A percentile compares a stretch with the other conserved stretches of the same genome.
Conservation (phyloP, 2,797 vertebrate genomes). For the Bothrops alternatus region DNA sequence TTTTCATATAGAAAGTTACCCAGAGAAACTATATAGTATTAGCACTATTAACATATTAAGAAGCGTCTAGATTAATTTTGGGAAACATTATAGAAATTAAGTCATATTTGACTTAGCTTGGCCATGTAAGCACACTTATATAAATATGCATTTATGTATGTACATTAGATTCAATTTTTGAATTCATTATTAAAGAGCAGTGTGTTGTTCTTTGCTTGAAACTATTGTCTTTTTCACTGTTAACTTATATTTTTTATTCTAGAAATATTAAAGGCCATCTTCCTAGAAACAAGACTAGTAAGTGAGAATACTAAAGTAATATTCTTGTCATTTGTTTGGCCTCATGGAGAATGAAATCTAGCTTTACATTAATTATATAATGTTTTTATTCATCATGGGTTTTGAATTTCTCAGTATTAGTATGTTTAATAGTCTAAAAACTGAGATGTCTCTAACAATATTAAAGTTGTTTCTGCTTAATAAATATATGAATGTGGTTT, state of each 20-base stretch:
- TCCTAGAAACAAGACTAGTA: slow-evolving; percentile 62
- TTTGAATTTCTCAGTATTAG: not conserved
- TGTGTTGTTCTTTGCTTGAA: not conserved
- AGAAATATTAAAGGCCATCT: slow-evolving; percentile 62
- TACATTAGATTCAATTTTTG: not conserved
- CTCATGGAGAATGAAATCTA: not conserved
- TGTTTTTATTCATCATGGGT: not conserved
- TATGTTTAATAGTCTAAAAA: not conserved
- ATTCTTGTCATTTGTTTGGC: not conserved
- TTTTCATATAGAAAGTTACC: slow-evolving; percentile 1
- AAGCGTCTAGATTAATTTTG: not conserved
- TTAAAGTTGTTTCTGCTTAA: not conserved
- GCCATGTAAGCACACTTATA: not conserved
- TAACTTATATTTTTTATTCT: slow-evolving; percentile 46
- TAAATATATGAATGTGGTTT: not conserved
- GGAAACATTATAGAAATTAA: not conserved
- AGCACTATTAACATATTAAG: not conserved
- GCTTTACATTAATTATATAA: not conserved
- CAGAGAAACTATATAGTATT: not conserved
- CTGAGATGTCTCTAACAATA: not conserved
- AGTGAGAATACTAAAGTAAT: slow-evolving; percentile 35
- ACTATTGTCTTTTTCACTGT: not conserved
- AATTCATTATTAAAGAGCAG: not conserved
- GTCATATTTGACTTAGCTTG: not conserved
- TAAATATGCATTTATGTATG: not conserved